These are phyloP conservation scores for Hystrix brachyura DNA, from an alignment of 2,113 vertebrate genomes.

Conservation along the genomic window DNA sequence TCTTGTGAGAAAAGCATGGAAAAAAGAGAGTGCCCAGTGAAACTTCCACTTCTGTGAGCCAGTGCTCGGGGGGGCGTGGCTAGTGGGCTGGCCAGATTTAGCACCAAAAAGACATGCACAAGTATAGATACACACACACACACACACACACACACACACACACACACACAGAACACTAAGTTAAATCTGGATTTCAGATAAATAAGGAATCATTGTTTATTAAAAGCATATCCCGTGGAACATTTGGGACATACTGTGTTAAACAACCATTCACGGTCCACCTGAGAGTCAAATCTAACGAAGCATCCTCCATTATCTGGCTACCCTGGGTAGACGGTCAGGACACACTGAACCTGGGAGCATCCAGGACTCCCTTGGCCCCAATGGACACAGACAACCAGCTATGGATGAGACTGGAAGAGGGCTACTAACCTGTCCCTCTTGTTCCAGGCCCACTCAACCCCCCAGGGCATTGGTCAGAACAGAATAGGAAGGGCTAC, in stretches of 20 bases:
- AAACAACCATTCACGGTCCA: not conserved
- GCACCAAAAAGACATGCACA: not conserved
- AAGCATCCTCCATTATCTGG: not conserved
- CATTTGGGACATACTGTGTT: not conserved
- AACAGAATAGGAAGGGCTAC: not conserved
- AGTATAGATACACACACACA: not conserved
- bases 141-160: rapidly evolving
- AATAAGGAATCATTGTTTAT: not conserved
- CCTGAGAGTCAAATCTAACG: not conserved
- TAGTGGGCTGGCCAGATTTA: not conserved
- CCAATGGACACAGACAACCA: not conserved
- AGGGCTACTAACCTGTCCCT: not conserved
- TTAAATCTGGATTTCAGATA: conserved; percentile 14
- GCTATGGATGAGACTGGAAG: not conserved
- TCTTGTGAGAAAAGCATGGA: not conserved
- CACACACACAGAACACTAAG: not conserved
- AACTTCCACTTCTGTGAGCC: not conserved
- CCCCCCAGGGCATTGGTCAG: not conserved
- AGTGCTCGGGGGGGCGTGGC: rapidly evolving
- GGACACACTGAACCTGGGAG: not conserved
- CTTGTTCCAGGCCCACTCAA: not conserved
- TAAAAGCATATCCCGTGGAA: not conserved
- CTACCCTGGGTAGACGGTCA: not conserved
- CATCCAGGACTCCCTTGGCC: not conserved
- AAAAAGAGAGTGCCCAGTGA: not conserved